Conservation (phyloP, 2,888 invertebrate genomes). For the Lysandra coridon region DNA sequence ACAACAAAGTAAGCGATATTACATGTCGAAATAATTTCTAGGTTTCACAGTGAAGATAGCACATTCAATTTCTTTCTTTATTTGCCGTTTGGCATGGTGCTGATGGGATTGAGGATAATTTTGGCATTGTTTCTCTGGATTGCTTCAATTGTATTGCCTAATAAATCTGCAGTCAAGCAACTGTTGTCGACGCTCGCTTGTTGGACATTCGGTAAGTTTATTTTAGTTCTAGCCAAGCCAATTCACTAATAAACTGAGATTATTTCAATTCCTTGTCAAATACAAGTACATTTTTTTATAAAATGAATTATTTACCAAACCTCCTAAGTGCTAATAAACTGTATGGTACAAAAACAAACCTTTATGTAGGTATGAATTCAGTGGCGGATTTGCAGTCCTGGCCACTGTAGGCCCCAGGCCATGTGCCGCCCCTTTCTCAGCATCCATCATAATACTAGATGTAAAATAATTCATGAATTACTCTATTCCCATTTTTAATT, state of each 20-base stretch:
- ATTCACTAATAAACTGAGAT: neutral
- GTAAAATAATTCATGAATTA: too few species aligned
- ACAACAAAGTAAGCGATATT: slow-evolving; percentile 26
- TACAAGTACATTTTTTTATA: too few species aligned
- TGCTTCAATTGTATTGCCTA: slow-evolving; percentile 79
- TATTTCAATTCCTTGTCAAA: neutral
- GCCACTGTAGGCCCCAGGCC: too few species aligned
- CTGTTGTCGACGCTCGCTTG: slow-evolving; percentile 80
- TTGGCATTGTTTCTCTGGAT: slow-evolving; percentile 78
- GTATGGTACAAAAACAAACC: too few species aligned
- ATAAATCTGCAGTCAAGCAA: slow-evolving; percentile 77
- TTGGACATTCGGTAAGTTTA: slow-evolving; percentile 77
- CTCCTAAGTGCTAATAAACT: too few species aligned
- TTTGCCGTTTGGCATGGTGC: slow-evolving; percentile 78
- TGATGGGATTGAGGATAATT: slow-evolving; percentile 72
- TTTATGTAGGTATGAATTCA: too few species aligned
- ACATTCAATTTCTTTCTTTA: slow-evolving; percentile 74
- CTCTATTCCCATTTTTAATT: too few species aligned
- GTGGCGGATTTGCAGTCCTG: too few species aligned
- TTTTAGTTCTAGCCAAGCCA: neutral
- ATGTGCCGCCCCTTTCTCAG: too few species aligned
- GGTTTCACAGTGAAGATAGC: slow-evolving; percentile 77
- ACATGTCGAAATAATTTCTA: slow-evolving; percentile 49
- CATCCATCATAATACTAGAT: too few species aligned
- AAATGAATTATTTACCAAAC: too few species aligned